Evolutionary conservation across 2,113 vertebrate species (phyloP).

Genomic region (Uropsilus gracilis): DNA sequence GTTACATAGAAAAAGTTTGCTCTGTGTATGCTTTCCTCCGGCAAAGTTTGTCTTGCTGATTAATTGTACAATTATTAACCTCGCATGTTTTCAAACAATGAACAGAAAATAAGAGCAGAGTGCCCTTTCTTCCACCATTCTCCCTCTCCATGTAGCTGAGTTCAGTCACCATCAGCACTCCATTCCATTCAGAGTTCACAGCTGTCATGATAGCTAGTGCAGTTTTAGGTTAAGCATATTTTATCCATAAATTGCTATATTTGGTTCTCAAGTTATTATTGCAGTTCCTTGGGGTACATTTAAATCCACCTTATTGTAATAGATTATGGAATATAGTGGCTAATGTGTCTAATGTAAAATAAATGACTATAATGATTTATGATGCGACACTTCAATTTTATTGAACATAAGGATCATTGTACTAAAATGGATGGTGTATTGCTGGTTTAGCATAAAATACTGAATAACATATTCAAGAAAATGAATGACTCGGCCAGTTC

Average conservation of each 20-base stretch:
- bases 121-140: not conserved
- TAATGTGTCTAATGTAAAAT: conserved; percentile 93
- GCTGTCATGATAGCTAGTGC: conserved; percentile 85
- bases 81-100: conserved; percentile 46
- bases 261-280: conserved; percentile 92
- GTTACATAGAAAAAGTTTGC: not conserved
- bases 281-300: conserved; percentile 92
- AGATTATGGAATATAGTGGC: conserved; percentile 92
- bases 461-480: conserved; percentile 91
- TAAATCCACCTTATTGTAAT: conserved; percentile 93
- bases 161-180: conserved; percentile 80
- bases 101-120: conserved; percentile 56
- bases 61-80: conserved; percentile 51
- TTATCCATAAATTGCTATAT: conserved; percentile 91
- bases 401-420: conserved; percentile 94
- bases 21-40: not conserved
- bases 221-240: conserved; percentile 92
- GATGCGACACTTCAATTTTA: conserved; percentile 91
- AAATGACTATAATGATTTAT: conserved; percentile 93
- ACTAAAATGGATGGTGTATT: conserved; percentile 92
- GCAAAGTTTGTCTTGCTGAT: conserved; percentile 19
- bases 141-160: conserved; percentile 64
- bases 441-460: conserved; percentile 93
- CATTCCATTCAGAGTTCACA: conserved; percentile 87
- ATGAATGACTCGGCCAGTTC: conserved; percentile 91